A percentile compares a stretch with the other conserved stretches of the same genome.
phyloP scores from a whole-genome alignment of 2,797 vertebrate species.

The Limnodromus scolopaceus region DNA sequence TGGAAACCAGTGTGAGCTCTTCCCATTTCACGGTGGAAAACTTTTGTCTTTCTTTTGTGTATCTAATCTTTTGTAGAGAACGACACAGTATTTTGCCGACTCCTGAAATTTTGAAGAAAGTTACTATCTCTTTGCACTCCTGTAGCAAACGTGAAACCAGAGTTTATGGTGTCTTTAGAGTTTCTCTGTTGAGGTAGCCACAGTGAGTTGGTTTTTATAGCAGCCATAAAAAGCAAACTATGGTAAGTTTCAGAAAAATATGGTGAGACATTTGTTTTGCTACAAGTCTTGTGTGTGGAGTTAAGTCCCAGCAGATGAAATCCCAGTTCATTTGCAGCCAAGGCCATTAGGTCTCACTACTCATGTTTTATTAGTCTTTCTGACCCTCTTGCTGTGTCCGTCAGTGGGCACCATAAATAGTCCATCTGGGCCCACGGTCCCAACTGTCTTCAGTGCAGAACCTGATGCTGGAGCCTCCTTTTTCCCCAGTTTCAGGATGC shows the following conservation, averaged over 20 bases:
- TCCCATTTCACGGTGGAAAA: not conserved
- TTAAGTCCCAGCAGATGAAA: not conserved
- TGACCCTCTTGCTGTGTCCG: not conserved
- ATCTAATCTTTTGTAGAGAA: slow-evolving; percentile 25
- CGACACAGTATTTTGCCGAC: not conserved
- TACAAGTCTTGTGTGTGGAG: not conserved
- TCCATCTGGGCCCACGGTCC: not conserved
- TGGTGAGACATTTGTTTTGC: not conserved
- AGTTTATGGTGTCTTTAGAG: not conserved
- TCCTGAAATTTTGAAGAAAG: not conserved
- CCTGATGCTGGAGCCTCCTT: not conserved
- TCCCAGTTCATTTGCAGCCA: not conserved
- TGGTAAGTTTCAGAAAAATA: not conserved
- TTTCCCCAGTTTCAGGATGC: not conserved
- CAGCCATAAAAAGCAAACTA: not conserved
- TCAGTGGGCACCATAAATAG: not conserved
- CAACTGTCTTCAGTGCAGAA: not conserved
- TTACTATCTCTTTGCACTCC: not conserved
- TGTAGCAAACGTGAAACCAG: not conserved
- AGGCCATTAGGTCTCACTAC: not conserved
- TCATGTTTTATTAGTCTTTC: not conserved
- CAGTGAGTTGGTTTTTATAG: not conserved
- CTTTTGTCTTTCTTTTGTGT: slow-evolving; percentile 8
- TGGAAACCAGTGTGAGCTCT: slow-evolving; percentile 28
- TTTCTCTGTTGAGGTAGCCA: not conserved